Percentiles rank a stretch among this genome's conserved stretches.
These are phyloP conservation scores for Tetrapedia diversipes DNA, from an alignment of 2,888 invertebrate genomes.

Conservation along the genomic window DNA sequence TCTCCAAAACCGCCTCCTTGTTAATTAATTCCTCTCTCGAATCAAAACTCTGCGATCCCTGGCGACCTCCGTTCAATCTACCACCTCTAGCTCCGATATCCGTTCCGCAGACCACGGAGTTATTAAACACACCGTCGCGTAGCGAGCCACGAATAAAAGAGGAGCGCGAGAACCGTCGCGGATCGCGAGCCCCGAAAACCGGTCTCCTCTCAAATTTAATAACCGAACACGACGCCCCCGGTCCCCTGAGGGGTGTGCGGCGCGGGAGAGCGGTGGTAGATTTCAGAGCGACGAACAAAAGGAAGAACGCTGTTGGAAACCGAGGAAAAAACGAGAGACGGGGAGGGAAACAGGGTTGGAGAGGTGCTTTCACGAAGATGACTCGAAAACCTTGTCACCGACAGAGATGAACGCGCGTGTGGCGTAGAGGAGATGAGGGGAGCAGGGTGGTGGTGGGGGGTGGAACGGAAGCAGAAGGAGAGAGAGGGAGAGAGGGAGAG, in stretches of 20 bases:
- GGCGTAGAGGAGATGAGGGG: too few relatives aligned
- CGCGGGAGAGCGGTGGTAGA: too few relatives aligned
- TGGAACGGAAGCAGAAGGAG: constrained; percentile 21
- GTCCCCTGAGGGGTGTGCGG: neutral
- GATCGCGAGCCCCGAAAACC: constrained; percentile 29
- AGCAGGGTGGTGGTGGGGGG: too few relatives aligned
- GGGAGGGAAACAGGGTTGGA: neutral
- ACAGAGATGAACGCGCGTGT: neutral
- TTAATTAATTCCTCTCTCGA: neutral
- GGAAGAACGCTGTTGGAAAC: constrained; percentile 18
- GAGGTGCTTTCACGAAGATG: constrained; percentile 22
- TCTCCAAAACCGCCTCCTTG: neutral
- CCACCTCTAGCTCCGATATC: neutral
- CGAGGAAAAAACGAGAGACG: too few relatives aligned
- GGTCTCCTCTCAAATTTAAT: constrained; percentile 44
- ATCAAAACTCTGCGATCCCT: neutral
- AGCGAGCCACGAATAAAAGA: constrained; percentile 1
- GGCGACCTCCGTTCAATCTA: neutral
- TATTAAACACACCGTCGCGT: constrained; percentile 23
- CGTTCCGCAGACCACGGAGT: constrained; percentile 1
- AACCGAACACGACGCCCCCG: constrained; percentile 29
- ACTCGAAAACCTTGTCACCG: constrained; percentile 8
- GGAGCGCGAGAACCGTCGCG: constrained; percentile 16
- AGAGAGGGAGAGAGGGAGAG: neutral
- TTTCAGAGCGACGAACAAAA: constrained; percentile 11